Base-by-base conservation (phyloP, 2,797 vertebrate genomes). In the Xenops minutus region DNA sequence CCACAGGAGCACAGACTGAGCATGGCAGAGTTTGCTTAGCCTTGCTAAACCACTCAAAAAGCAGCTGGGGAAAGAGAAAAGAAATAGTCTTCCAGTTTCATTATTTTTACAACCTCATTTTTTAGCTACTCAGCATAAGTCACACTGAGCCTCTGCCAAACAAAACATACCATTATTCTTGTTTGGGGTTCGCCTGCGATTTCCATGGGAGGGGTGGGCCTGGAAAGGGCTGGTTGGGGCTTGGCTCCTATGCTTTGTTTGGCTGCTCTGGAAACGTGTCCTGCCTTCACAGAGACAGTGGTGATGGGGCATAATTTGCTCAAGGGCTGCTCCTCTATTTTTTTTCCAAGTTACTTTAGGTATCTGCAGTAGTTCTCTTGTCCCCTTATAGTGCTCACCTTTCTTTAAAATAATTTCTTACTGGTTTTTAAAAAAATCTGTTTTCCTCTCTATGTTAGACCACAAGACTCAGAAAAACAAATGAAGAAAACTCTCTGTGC, bases 31-130 rank as follows among this genome's bases (percentile, higher is more conserved):
- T 61, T 67, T 79, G 29, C 22, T 89, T 30, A 52, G 54, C 71
- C 64, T 72, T 36, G 26, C 37, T 43, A 69, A 71, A 44, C 44
- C 44, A 19, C 51, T 87, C 1, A 0, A 49, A 88, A 84, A 73
- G 73, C 55, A 95, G 26, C 39, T 72, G 73, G 41, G 11, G 27
- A n/a, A 36, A 44, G 46, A 64, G 22, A 51, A 44, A 8, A 51
- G 54, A 51, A 49, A 44, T 10, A 58, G n/a, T 61, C 37, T 64
- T 88, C 43, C 43, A 55, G 23, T 59, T 88, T 68, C 20, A 7
- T 58, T 91, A 32, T 91, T 96, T 91, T 89, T 83, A 89, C 62
- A 73, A 58, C 75, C 58, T 85, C 10, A 58, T 89, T 92, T 93
- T 93, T 89, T 73, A 89, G 30, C 89, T 68, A 12, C 6, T 84